These are phyloP conservation scores for Drosophila pullipes DNA, from an alignment of 2,888 invertebrate species.

Conservation along the genomic window DNA sequence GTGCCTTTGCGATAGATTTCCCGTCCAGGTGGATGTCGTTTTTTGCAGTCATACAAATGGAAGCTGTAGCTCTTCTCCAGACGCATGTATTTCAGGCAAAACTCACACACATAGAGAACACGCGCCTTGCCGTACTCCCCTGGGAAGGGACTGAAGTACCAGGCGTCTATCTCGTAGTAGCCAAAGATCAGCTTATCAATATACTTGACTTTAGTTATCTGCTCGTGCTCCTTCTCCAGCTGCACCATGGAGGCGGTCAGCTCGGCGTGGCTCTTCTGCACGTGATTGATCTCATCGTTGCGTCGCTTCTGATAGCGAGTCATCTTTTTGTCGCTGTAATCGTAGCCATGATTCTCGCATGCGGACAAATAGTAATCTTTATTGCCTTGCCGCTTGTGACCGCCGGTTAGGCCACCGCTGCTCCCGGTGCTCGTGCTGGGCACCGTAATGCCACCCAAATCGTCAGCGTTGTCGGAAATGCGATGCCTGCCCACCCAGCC, in stretches of 20 bases:
- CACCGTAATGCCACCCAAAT: constrained; percentile 83
- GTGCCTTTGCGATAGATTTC: constrained; percentile 98
- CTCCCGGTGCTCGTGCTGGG: constrained; percentile 41
- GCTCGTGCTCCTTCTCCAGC: constrained; percentile 97
- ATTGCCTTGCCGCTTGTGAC: constrained; percentile 84
- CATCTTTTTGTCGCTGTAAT: constrained; percentile 94
- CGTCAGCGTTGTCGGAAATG: constrained; percentile 92
- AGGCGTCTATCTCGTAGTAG: constrained; percentile 98
- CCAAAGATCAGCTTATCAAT: constrained; percentile 92
- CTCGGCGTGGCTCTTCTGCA: constrained; percentile 97
- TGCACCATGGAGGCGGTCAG: constrained; percentile 99
- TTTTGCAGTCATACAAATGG: constrained; percentile 93
- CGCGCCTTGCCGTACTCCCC: constrained; percentile 97
- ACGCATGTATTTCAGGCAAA: constrained; percentile 98
- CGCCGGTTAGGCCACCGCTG: not conserved
- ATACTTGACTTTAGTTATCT: constrained; percentile 89
- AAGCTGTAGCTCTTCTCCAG: constrained; percentile 95
- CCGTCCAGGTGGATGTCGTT: constrained; percentile 96
- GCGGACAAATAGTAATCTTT: constrained; percentile 69
- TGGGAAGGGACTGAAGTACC: constrained; percentile 99
- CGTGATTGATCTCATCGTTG: constrained; percentile 99
- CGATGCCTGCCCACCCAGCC: constrained; percentile 96
- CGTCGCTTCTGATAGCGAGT: constrained; percentile 98
- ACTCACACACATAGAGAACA: constrained; percentile 98
- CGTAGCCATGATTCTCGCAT: constrained; percentile 62